Evolutionary conservation across 2,113 vertebrate genomes (phyloP).

Genomic region (Heliornis fulica): DNA sequence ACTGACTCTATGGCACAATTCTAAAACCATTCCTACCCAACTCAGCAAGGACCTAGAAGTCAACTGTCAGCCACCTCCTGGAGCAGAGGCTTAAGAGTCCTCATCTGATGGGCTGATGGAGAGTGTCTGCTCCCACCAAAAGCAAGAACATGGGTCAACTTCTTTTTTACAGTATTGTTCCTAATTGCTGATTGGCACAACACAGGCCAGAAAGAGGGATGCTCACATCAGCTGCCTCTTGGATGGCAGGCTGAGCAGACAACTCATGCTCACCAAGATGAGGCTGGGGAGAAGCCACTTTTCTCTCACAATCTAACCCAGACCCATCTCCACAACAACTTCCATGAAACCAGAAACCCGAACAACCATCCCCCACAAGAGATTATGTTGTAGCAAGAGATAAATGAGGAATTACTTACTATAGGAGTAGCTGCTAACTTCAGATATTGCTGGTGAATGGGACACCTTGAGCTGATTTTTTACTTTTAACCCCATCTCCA

Average conservation of each 20-base stretch:
- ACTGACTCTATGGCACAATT: neutral
- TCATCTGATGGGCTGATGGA: neutral
- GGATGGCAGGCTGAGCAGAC: neutral
- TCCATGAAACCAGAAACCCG: neutral
- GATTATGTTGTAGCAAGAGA: neutral
- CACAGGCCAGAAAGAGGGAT: neutral
- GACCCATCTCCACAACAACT: neutral
- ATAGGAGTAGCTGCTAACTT: conserved; percentile 96
- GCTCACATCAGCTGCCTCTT: neutral
- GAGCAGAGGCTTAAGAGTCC: neutral
- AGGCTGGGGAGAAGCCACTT: neutral
- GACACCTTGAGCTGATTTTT: conserved; percentile 86
- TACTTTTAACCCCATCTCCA: conserved; percentile 80
- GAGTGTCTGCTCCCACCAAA: neutral
- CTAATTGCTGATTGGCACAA: neutral
- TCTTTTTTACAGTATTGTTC: neutral
- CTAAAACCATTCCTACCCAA: neutral
- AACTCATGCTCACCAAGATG: neutral
- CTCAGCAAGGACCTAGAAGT: neutral
- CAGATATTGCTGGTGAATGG: conserved; percentile 89
- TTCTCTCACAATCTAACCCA: neutral
- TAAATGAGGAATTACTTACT: conserved; percentile 80
- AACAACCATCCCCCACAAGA: neutral
- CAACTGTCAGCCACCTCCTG: neutral
- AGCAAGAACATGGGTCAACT: neutral